A percentile compares a stretch with the other conserved stretches of the same genome.
Conservation (phyloP, 37 sponge, comb jelly and placozoan species). For the Haliclona indistincta region DNA sequence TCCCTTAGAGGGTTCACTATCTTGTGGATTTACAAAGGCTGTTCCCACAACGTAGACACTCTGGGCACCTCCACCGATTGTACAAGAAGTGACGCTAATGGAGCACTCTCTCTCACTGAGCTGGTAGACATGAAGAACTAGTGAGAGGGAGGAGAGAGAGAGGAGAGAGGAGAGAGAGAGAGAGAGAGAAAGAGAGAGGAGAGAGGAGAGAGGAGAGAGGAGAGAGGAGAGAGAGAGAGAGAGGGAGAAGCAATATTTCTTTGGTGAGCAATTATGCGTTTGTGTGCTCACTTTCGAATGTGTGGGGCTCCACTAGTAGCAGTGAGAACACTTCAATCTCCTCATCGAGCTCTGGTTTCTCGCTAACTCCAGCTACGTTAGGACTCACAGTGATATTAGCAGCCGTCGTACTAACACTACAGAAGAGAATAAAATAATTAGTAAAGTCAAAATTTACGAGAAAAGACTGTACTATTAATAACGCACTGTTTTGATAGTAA, state of each 20-base stretch:
- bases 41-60: constrained; percentile 90
- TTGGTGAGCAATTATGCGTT: no score
- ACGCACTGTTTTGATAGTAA: no score
- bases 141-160: no score
- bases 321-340: constrained; percentile 54
- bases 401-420: constrained; percentile 34
- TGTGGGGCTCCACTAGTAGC: constrained; percentile 58
- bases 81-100: constrained; percentile 72
- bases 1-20: constrained; percentile 81
- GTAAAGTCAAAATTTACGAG: not conserved
- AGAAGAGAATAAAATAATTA: not conserved
- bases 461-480: no score
- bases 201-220: not conserved
- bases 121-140: constrained; percentile 81
- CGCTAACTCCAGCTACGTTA: not conserved
- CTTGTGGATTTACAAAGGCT: constrained; percentile 70
- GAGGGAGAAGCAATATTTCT: no score
- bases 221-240: not conserved
- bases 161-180: constrained; percentile 6
- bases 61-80: not conserved
- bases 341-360: not conserved
- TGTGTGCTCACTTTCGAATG: constrained; percentile 66
- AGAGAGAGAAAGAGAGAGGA: not conserved
- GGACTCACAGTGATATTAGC: constrained; percentile 24
- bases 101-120: constrained; percentile 70